Evolutionary conservation across 23 tunicate species (phyloP).

Genomic region (Phallusia fumigata): DNA sequence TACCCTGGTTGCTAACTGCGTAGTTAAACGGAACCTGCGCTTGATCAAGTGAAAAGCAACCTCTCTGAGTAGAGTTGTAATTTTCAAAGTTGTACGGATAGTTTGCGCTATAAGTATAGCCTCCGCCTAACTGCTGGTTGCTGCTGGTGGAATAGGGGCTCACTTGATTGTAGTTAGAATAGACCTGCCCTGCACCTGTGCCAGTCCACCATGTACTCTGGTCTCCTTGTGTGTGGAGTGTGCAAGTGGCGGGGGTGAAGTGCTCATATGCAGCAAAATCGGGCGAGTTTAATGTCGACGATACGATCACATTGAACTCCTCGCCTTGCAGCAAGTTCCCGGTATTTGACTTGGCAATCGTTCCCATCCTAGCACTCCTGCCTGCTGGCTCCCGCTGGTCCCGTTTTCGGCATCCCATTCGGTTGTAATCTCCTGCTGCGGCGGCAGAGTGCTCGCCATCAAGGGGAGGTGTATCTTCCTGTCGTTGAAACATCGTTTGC

Average conservation of each 20-base stretch:
- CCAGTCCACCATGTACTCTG: neutral
- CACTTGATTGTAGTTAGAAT: too few species aligned
- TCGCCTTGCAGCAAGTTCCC: neutral
- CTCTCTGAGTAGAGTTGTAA: too few species aligned
- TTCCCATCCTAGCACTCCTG: neutral
- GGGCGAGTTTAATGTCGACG: neutral
- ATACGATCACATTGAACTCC: neutral
- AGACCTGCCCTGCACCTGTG: neutral
- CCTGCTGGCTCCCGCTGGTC: neutral
- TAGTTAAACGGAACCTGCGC: too few species aligned
- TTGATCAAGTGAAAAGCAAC: too few species aligned
- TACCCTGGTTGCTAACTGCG: too few species aligned
- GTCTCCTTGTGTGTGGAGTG: neutral
- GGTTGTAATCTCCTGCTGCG: neutral
- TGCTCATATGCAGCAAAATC: neutral
- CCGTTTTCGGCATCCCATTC: neutral
- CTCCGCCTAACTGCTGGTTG: too few species aligned
- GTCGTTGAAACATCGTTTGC: neutral
- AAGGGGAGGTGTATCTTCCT: neutral
- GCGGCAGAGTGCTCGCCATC: neutral
- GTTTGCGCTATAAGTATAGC: too few species aligned
- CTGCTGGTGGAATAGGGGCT: too few species aligned
- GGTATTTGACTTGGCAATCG: constrained; percentile 1
- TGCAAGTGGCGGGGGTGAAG: constrained; percentile 1
- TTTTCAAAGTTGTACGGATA: too few species aligned